Evolutionary conservation across 2,113 vertebrate species (phyloP).

Genomic region (Apteryx owenii): DNA sequence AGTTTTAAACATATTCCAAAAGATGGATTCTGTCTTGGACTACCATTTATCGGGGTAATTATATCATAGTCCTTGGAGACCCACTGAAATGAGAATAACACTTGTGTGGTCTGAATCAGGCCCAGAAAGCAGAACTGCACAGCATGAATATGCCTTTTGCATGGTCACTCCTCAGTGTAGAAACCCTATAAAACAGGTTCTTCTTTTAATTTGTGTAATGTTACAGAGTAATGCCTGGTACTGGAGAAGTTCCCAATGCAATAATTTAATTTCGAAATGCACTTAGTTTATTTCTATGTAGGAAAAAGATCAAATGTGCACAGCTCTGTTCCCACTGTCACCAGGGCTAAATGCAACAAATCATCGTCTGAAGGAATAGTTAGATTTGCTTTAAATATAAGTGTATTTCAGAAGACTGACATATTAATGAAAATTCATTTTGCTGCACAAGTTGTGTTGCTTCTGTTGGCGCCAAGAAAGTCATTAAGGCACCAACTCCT

Average conservation of each 20-base stretch:
- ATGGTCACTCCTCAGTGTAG: background rate
- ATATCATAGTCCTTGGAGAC: background rate
- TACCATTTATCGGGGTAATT: background rate
- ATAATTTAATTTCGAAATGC: constrained; percentile 12
- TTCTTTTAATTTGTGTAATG: background rate
- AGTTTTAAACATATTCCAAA: background rate
- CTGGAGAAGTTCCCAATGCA: background rate
- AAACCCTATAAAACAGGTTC: background rate
- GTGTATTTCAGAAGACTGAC: background rate
- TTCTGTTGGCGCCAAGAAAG: background rate
- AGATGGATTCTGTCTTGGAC: background rate
- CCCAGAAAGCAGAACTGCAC: background rate
- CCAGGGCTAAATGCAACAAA: background rate
- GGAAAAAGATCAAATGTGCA: background rate
- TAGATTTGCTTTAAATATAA: background rate
- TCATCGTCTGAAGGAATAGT: background rate
- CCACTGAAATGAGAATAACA: background rate
- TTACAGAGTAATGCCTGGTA: background rate
- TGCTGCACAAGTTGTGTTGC: background rate
- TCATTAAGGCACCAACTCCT: background rate
- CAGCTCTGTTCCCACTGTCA: background rate
- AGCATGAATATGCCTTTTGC: background rate
- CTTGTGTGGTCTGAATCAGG: background rate
- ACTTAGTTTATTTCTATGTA: constrained; percentile 15
- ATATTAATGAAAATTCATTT: background rate